Conservation (phyloP, 2,888 invertebrate genomes). For the Drosophila formosana region DNA sequence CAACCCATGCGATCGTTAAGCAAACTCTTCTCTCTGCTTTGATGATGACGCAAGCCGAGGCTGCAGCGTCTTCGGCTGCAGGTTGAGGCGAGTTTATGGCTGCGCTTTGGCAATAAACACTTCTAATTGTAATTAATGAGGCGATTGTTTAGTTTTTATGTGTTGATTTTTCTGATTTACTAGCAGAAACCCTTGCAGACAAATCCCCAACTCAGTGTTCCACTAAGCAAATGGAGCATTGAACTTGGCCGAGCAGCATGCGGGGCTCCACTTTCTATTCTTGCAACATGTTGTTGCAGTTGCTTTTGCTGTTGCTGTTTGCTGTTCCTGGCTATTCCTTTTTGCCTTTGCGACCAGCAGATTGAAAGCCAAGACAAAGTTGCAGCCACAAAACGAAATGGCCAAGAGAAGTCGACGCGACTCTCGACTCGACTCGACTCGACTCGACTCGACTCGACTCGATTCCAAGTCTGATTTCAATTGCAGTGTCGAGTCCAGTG, state of each 20-base stretch:
- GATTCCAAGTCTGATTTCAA: neutral
- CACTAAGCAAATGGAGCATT: conserved; percentile 64
- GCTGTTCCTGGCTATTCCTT: neutral
- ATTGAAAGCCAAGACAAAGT: conserved; percentile 53
- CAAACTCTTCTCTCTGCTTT: conserved; percentile 47
- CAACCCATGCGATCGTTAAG: conserved; percentile 64
- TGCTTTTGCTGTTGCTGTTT: conserved; percentile 5
- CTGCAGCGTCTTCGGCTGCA: conserved; percentile 5
- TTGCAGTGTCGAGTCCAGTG: conserved; percentile 7
- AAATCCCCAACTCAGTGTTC: conserved; percentile 22
- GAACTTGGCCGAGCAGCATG: conserved; percentile 39
- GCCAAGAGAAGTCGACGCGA: conserved; percentile 42
- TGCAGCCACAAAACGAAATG: conserved; percentile 50
- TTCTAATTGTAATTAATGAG: conserved; percentile 82
- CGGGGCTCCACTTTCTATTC: conserved; percentile 22
- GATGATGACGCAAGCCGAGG: conserved; percentile 74
- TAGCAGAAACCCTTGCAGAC: conserved; percentile 38
- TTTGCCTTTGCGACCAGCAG: conserved; percentile 14
- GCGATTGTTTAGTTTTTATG: conserved; percentile 78
- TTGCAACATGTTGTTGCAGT: conserved; percentile 17
- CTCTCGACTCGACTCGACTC: neutral
- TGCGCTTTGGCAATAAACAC: conserved; percentile 76
- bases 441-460: conserved; percentile 2
- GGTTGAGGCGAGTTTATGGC: conserved; percentile 61
- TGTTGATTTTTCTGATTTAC: conserved; percentile 71